phyloP scores from a whole-genome alignment of 2,797 vertebrate genomes.

The Distichodus sexfasciatus region DNA sequence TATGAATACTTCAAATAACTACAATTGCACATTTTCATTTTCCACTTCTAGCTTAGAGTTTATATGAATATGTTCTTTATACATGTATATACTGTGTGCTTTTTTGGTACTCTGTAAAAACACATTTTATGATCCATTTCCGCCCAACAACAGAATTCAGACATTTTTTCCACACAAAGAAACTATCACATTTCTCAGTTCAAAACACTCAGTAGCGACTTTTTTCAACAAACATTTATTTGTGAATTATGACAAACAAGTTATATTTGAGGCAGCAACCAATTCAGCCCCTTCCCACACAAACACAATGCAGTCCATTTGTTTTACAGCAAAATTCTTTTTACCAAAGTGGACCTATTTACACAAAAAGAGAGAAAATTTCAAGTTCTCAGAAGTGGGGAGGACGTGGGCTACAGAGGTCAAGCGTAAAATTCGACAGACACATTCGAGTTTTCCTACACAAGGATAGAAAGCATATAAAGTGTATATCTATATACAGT shows the following conservation, averaged over 20 bases:
- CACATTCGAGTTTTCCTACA: conserved; percentile 71
- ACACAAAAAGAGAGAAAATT: conserved; percentile 60
- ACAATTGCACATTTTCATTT: too few species aligned
- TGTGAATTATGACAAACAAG: conserved; percentile 73
- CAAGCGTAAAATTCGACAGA: conserved; percentile 60
- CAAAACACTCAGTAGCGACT: too few species aligned
- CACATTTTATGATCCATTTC: too few species aligned
- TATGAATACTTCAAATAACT: too few species aligned
- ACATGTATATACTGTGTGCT: too few species aligned
- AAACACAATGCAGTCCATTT: conserved; percentile 38
- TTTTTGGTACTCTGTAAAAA: too few species aligned
- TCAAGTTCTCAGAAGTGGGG: conserved; percentile 51
- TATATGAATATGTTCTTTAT: too few species aligned
- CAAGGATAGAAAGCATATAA: conserved; percentile 64
- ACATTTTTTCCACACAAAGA: too few species aligned
- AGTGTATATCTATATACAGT: conserved; percentile 52
- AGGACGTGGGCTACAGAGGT: conserved; percentile 70
- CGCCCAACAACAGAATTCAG: too few species aligned
- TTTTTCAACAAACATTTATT: conserved; percentile 74
- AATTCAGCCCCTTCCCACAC: conserved; percentile 9
- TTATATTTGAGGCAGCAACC: conserved; percentile 63
- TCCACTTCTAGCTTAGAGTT: too few species aligned
- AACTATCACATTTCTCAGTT: too few species aligned
- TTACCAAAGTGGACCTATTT: conserved; percentile 64
- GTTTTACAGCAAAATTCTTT: conserved; percentile 36